Conservation (phyloP, 1,140 invertebrate species). For the Coboldia fuscipes region DNA sequence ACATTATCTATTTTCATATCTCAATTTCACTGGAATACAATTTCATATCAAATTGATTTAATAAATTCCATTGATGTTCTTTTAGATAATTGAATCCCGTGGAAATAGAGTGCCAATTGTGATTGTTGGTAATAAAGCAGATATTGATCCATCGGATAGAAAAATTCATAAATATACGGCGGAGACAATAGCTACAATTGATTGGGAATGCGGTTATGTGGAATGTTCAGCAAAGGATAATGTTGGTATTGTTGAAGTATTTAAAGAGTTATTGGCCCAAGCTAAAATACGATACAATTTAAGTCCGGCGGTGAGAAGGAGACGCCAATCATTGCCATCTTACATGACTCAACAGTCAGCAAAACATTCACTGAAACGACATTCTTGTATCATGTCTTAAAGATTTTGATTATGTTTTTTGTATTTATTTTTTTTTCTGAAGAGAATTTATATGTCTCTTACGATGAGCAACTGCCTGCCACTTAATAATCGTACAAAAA, state of each 20-base stretch:
- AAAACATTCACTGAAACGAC: conserved; percentile 11
- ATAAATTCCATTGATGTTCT: background rate
- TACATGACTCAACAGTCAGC: conserved; percentile 5
- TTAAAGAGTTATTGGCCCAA: conserved; percentile 27
- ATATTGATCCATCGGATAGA: conserved; percentile 14
- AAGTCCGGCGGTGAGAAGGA: conserved; percentile 23
- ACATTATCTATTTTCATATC: conserved; percentile 1
- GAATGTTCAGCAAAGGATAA: conserved; percentile 31
- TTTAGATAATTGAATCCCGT: conserved; percentile 13
- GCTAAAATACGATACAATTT: conserved; percentile 28
- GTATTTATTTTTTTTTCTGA: conserved; percentile 7
- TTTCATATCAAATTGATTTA: background rate
- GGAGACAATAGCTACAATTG: conserved; percentile 24
- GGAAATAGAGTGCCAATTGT: conserved; percentile 25
- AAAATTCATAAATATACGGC: conserved; percentile 16
- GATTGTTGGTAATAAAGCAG: conserved; percentile 31
- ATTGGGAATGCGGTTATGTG: conserved; percentile 31
- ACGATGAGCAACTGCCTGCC: no score
- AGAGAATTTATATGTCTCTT: conserved; percentile 5
- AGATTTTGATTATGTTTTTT: background rate
- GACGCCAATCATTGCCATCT: conserved; percentile 25
- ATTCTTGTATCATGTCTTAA: conserved; percentile 18
- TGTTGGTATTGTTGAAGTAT: conserved; percentile 19
- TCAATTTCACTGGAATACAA: background rate
- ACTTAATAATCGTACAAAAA: no score